A percentile compares a stretch with the other conserved stretches of the same genome.
phyloP scores from a whole-genome alignment of 2,797 vertebrate genomes.

The Spheniscus humboldti region DNA sequence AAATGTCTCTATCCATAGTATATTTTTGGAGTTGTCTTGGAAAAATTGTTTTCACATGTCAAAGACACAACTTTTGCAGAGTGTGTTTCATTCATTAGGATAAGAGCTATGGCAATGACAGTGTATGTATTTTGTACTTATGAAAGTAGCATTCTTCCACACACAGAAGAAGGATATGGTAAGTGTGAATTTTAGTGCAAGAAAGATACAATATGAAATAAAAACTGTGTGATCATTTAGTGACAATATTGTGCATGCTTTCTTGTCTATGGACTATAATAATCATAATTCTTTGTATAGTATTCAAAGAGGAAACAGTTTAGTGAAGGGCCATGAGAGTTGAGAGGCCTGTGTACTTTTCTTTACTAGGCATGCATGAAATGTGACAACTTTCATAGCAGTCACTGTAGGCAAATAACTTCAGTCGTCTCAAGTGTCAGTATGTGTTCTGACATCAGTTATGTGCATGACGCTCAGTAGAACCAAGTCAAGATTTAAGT shows the following conservation, averaged over 20 bases:
- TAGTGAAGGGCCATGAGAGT: not conserved
- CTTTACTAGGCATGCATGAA: not conserved
- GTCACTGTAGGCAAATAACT: not conserved
- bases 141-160: not conserved
- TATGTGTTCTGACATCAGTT: not conserved
- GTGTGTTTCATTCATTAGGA: not conserved
- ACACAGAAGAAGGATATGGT: not conserved
- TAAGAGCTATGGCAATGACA: not conserved
- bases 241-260: not conserved
- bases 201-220: not conserved
- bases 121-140: not conserved
- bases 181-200: not conserved
- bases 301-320: not conserved
- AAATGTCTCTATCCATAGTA: not conserved
- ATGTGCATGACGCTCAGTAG: not conserved
- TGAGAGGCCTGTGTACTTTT: not conserved
- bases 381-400: not conserved
- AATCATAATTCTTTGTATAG: not conserved
- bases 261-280: not conserved
- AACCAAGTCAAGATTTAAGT: not conserved
- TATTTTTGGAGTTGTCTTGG: not conserved
- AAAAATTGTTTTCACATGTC: not conserved
- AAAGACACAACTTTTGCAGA: not conserved
- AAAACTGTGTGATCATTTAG: not conserved
- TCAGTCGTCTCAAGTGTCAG: not conserved